Evolutionary conservation across 2,797 vertebrate species (phyloP), one percentile per base, ranked within the genome.

Genomic region (Orientallactaga sibirica): DNA sequence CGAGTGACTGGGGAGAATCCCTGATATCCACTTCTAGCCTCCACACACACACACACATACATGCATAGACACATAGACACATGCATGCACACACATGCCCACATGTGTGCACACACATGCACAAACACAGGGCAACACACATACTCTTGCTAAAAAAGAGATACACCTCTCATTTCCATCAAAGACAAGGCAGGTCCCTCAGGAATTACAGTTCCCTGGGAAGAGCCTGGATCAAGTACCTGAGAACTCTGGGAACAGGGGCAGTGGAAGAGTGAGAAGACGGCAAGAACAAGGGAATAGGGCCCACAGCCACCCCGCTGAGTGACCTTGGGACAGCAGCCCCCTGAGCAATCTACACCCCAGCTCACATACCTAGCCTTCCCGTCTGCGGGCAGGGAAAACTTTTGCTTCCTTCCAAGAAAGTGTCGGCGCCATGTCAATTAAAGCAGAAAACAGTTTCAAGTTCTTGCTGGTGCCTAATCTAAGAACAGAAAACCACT

Each of bases 401-500:
- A 62, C n/a, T 29, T 37, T 25, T 10, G 18, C 73, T 64, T 88
- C 61, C 90, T 92, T 86, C 82, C 52, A 66, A 80, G 77, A 24
- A 77, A 80, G 43, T 1, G 12, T 71, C 61, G 15, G 25, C 0
- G 9, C 27, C 55, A 58, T 74, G 52, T 76, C 74, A 85, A n/a
- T 27, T 1, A 82, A 20, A 79, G 85, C 9, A 88, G 29, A 67
- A n/a, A 55, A 66, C 24, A 78, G 19, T 22, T 74, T 84, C 77
- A 29, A 71, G 25, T 82, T 55, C 66, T 91, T 91, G 20, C 75
- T 67, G 12, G 68, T 43, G 7, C 93, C 95, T 74, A 61, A 75
- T 19, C 43, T 24, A 80, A 81, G 20, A 77, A 71, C 41, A 41
- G 24, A 62, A 77, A 48, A 27, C 16, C 41, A 19, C 24, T 25